phyloP scores from a whole-genome alignment of 2,113 vertebrate species.

The Scytalopus superciliaris region DNA sequence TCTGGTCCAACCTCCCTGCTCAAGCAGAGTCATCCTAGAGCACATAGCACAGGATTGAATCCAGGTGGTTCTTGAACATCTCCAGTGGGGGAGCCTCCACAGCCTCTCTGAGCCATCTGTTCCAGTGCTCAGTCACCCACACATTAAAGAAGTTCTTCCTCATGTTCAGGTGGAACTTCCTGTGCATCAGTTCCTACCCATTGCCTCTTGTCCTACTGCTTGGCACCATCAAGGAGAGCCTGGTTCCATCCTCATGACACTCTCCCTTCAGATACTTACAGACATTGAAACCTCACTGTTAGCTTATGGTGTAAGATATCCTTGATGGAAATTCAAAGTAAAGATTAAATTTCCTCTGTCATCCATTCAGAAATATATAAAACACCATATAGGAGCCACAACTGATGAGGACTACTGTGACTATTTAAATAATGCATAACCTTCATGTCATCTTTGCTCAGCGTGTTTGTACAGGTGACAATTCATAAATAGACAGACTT shows the following conservation, averaged over 20 bases:
- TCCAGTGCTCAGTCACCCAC: neutral
- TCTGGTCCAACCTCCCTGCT: neutral
- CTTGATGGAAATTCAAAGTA: neutral
- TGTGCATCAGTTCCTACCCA: neutral
- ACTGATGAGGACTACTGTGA: neutral
- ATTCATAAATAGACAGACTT: neutral
- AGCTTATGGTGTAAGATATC: neutral
- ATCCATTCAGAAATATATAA: neutral
- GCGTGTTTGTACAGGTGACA: fast-evolving
- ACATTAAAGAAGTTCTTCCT: neutral
- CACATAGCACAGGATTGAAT: neutral
- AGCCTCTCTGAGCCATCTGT: neutral
- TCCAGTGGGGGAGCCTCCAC: neutral
- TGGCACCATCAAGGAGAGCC: neutral
- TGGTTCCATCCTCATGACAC: neutral
- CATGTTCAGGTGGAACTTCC: neutral
- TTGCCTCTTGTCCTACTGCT: neutral
- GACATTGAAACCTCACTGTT: neutral
- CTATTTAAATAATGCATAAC: neutral
- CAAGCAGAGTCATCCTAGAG: neutral
- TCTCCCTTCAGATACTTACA: neutral
- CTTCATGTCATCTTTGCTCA: neutral
- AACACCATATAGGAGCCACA: neutral
- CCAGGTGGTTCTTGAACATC: neutral
- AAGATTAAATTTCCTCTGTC: neutral